Percentiles rank a stretch among this genome's conserved stretches.
Evolutionary conservation across 2,797 vertebrate species (phyloP).

Genomic region (Pseudochirops corinnae): DNA sequence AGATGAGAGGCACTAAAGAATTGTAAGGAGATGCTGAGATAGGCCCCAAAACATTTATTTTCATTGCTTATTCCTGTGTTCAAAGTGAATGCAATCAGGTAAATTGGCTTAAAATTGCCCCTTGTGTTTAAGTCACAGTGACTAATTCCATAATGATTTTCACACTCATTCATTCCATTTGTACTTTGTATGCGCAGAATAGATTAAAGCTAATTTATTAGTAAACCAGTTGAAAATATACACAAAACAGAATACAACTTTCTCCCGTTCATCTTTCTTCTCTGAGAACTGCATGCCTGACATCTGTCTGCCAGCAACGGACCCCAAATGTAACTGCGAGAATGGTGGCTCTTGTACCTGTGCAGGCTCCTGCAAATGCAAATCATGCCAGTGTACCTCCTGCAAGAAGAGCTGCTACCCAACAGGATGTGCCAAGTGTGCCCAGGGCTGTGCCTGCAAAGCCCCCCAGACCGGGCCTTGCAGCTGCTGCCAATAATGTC

Average conservation of each 20-base stretch:
- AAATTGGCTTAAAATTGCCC: neutral
- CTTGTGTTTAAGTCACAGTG: neutral
- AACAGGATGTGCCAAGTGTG: conserved; percentile 90
- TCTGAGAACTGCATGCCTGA: rapidly evolving
- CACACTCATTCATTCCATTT: conserved; percentile 27
- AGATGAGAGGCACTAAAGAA: neutral
- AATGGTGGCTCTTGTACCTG: conserved; percentile 89
- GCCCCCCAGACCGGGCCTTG: conserved; percentile 86
- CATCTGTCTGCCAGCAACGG: conserved; percentile 82
- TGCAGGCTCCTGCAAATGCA: conserved; percentile 89
- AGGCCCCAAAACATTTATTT: neutral
- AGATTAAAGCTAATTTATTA: conserved; percentile 16
- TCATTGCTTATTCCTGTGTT: neutral
- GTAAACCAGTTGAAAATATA: neutral
- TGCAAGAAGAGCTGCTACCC: conserved; percentile 94
- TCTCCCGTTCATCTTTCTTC: rapidly evolving
- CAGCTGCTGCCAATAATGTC: conserved; percentile 86
- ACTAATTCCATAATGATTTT: neutral
- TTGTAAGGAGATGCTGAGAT: neutral
- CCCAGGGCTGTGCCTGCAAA: conserved; percentile 94
- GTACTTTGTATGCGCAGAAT: neutral
- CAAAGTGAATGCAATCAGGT: neutral
- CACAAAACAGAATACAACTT: conserved; percentile 17
- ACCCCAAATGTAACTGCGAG: conserved; percentile 89
- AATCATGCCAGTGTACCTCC: conserved; percentile 89